These are phyloP conservation scores for Elephantulus edwardii DNA, from an alignment of 2,113 vertebrate species.

Conservation along the genomic window DNA sequence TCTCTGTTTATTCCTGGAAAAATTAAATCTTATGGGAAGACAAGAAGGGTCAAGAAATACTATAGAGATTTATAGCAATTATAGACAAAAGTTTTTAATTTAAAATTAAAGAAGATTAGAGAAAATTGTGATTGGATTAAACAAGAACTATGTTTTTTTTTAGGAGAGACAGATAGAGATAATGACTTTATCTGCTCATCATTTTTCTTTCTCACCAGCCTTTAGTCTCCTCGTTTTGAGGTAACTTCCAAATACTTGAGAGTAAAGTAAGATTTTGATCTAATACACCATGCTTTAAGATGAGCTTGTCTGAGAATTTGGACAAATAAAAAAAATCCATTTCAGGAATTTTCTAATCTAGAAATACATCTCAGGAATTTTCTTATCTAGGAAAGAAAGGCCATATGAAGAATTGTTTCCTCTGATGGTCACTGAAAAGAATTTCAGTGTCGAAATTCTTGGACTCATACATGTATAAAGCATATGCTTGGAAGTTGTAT, in stretches of 20 bases:
- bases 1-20: background rate
- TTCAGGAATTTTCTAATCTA: background rate
- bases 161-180: accelerated
- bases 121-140: background rate
- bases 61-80: background rate
- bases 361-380: background rate
- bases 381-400: background rate
- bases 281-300: accelerated
- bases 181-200: background rate
- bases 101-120: background rate
- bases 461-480: no score
- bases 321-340: background rate
- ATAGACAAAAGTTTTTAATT: background rate
- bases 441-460: background rate
- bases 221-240: background rate
- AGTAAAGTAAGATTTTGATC: accelerated
- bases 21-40: background rate
- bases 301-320: background rate
- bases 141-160: background rate
- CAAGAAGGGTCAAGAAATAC: background rate
- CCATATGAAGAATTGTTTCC: no score
- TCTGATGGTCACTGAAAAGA: no score
- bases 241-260: background rate
- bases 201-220: background rate
- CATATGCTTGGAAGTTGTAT: no score